A percentile compares a stretch with the other conserved stretches of the same genome.
phyloP scores from a whole-genome alignment of 2,797 vertebrate genomes.

The Sardinella longiceps region DNA sequence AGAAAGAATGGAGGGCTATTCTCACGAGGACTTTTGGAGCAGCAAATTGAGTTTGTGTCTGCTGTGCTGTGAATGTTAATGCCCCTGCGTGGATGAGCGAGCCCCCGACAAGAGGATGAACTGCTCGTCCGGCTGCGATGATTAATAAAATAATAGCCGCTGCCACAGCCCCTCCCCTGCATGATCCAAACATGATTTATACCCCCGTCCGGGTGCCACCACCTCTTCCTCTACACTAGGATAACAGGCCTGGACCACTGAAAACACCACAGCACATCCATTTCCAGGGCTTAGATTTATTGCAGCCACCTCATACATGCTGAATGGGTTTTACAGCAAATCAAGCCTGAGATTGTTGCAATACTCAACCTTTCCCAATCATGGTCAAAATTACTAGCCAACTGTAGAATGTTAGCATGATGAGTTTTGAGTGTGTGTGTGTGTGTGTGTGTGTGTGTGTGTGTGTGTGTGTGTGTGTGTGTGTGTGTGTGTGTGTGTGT shows the following conservation, averaged over 20 bases:
- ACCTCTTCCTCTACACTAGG: background rate
- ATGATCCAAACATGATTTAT: background rate
- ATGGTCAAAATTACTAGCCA: background rate
- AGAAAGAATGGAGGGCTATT: background rate
- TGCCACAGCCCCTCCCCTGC: background rate
- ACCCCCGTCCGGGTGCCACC: background rate
- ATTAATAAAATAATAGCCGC: constrained; percentile 23
- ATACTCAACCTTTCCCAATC: background rate
- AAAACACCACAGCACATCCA: background rate
- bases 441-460: constrained; percentile 4
- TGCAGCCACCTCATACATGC: background rate
- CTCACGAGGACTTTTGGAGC: background rate
- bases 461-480: background rate
- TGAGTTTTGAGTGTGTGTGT: constrained; percentile 23
- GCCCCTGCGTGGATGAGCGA: background rate
- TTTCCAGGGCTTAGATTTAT: background rate
- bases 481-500: background rate
- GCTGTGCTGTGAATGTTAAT: constrained; percentile 18
- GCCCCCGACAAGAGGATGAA: constrained; percentile 15
- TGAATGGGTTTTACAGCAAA: background rate
- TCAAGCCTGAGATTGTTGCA: background rate
- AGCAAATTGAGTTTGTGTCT: constrained; percentile 11
- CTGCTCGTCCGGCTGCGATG: constrained; percentile 4
- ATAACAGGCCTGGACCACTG: background rate
- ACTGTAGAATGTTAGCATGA: background rate